Percentiles rank a stretch among this genome's conserved stretches.
These are phyloP conservation scores for Cephus nigrinus DNA, from an alignment of 2,888 invertebrate genomes.

Conservation along the genomic window DNA sequence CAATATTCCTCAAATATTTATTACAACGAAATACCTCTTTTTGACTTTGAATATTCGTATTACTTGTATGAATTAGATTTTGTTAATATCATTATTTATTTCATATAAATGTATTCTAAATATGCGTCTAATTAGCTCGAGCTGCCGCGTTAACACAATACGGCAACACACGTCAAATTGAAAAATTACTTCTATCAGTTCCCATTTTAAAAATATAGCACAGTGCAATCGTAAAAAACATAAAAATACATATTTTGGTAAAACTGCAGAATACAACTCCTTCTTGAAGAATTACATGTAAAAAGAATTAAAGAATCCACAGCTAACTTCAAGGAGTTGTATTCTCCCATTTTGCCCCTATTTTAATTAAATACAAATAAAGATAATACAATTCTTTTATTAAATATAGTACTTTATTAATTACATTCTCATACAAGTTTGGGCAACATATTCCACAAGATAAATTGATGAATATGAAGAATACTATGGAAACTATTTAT, in stretches of 20 bases:
- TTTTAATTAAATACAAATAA: background rate
- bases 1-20: background rate
- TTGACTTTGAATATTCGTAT: background rate
- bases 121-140: background rate
- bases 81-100: background rate
- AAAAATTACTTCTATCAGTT: background rate
- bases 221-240: background rate
- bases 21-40: background rate
- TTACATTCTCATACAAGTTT: background rate
- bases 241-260: background rate
- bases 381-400: background rate
- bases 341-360: too few relatives aligned
- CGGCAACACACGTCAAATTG: background rate
- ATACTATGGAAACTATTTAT: background rate
- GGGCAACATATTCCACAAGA: background rate
- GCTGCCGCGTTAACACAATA: background rate
- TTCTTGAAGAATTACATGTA: too few relatives aligned
- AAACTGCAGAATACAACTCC: too few relatives aligned
- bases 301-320: too few relatives aligned
- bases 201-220: background rate
- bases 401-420: background rate
- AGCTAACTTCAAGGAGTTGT: too few relatives aligned
- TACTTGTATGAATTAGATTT: background rate
- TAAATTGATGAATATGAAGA: background rate
- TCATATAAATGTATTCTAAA: background rate